These are phyloP conservation scores for Ia io DNA, from an alignment of 2,113 vertebrate species.

Conservation along the genomic window DNA sequence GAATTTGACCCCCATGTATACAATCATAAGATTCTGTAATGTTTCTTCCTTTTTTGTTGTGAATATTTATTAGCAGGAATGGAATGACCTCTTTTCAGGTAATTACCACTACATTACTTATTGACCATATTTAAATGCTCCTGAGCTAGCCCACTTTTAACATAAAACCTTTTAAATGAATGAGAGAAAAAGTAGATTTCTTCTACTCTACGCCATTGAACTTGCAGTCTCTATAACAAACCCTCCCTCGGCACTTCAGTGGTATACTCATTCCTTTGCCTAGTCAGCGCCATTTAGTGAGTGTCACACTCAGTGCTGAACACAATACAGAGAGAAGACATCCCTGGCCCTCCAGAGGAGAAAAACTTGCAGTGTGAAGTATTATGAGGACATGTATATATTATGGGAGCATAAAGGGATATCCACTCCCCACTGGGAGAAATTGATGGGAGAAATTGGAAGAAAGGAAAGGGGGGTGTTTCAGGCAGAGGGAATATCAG, in stretches of 20 bases:
- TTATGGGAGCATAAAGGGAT: neutral
- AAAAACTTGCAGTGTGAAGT: neutral
- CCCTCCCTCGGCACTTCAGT: neutral
- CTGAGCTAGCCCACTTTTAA: neutral
- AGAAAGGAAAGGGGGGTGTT: neutral
- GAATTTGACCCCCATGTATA: neutral
- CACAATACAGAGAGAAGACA: neutral
- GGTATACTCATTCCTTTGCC: neutral
- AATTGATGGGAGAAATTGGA: neutral
- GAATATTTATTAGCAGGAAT: neutral
- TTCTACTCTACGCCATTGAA: neutral
- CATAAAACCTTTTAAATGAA: constrained; percentile 11
- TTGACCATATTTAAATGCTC: neutral
- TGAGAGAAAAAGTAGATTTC: neutral
- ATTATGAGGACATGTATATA: neutral
- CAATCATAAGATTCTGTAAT: neutral
- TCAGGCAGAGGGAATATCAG: neutral
- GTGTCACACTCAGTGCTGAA: neutral
- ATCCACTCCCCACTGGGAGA: neutral
- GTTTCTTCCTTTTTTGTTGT: neutral
- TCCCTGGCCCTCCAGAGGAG: neutral
- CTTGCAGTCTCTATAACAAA: neutral
- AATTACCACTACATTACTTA: neutral
- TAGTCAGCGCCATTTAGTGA: neutral
- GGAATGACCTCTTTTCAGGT: neutral